These are phyloP conservation scores for Drosophila fulvimacula DNA, from an alignment of 2,888 invertebrate genomes.

Conservation along the genomic window DNA sequence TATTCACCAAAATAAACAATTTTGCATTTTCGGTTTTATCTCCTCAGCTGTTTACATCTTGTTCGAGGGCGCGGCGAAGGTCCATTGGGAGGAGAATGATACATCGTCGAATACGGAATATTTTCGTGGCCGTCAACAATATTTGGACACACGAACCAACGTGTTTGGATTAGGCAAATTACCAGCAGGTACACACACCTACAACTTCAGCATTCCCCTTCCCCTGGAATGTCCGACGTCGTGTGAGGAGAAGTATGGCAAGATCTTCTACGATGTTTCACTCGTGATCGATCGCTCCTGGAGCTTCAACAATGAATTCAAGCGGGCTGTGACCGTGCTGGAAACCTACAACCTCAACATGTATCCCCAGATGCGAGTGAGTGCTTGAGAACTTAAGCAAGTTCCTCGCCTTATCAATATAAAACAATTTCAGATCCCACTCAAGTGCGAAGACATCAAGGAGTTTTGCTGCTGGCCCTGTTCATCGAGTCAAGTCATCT, in stretches of 20 bases:
- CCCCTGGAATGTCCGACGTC: conserved; percentile 88
- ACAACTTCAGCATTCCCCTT: conserved; percentile 89
- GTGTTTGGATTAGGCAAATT: conserved; percentile 57
- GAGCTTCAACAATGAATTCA: conserved; percentile 86
- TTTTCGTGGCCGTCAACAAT: conserved; percentile 52
- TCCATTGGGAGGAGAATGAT: conserved; percentile 64
- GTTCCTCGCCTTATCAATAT: background rate
- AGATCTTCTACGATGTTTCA: conserved; percentile 90
- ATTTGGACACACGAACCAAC: conserved; percentile 46
- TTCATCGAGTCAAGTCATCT: conserved; percentile 56
- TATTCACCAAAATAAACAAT: too few species aligned
- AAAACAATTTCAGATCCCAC: conserved; percentile 37
- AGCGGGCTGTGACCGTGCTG: conserved; percentile 88
- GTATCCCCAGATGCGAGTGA: conserved; percentile 88
- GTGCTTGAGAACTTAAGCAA: conserved; percentile 13
- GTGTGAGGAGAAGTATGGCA: conserved; percentile 90
- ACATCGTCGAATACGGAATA: conserved; percentile 40
- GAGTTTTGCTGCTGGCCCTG: conserved; percentile 75
- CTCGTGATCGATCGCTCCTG: conserved; percentile 89
- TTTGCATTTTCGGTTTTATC: too few species aligned
- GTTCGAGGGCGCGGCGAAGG: conserved; percentile 70
- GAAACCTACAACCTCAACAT: conserved; percentile 91
- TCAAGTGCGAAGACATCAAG: conserved; percentile 57
- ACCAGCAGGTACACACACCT: conserved; percentile 85
- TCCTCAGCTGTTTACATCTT: conserved; percentile 55